phyloP scores from a whole-genome alignment of 2,888 invertebrate genomes.

The Gari tellinella region DNA sequence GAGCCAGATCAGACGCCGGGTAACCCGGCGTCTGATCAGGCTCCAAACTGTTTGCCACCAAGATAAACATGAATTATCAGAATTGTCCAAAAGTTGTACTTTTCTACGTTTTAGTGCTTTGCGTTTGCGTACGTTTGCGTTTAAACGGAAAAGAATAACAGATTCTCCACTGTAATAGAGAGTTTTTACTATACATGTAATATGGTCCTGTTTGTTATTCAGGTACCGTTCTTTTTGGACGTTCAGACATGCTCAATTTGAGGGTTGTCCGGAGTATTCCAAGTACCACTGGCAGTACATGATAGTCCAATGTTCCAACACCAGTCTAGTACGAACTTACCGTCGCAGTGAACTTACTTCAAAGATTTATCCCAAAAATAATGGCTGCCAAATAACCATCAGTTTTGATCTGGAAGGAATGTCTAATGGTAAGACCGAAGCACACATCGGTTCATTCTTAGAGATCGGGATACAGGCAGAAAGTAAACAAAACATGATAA shows the following conservation, averaged over 20 bases:
- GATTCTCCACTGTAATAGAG: too few relatives aligned
- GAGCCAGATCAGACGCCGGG: too few relatives aligned
- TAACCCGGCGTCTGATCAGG: too few relatives aligned
- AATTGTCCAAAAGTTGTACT: too few relatives aligned
- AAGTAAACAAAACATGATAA: not conserved
- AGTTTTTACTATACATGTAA: too few relatives aligned
- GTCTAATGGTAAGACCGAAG: conserved; percentile 35
- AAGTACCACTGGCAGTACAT: conserved; percentile 43
- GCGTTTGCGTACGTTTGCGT: too few relatives aligned
- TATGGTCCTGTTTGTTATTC: not conserved
- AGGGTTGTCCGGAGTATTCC: conserved; percentile 50
- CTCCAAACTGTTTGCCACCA: too few relatives aligned
- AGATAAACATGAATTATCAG: too few relatives aligned
- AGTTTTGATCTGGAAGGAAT: conserved; percentile 43
- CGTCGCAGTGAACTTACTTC: conserved; percentile 21
- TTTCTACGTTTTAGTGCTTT: too few relatives aligned
- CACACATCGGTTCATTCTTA: conserved; percentile 35
- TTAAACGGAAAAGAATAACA: too few relatives aligned
- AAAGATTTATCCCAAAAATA: not conserved
- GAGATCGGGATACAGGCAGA: conserved; percentile 8
- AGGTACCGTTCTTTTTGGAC: conserved; percentile 49
- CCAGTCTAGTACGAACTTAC: conserved; percentile 2
- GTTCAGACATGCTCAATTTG: conserved; percentile 36
- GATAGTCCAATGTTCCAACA: conserved; percentile 12
- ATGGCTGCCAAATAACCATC: conserved; percentile 13